phyloP scores from a whole-genome alignment of 1,140 invertebrate genomes.

The Drosophila pachea region DNA sequence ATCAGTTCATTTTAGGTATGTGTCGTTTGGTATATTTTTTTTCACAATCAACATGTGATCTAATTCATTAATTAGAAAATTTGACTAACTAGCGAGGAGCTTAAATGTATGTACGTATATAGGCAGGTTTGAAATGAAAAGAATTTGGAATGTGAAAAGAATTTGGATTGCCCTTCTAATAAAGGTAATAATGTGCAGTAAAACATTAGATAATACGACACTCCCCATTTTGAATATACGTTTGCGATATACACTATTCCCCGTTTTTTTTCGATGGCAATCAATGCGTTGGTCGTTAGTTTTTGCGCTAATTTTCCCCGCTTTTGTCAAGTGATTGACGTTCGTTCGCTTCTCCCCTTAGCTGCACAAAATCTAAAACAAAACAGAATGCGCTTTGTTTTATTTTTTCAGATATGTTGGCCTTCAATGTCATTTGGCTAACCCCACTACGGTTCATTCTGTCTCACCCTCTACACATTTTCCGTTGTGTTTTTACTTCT shows the following conservation, averaged over 20 bases:
- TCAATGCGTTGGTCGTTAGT: conserved; percentile 32
- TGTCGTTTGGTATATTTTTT: conserved; percentile 29
- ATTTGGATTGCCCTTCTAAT: too few species aligned
- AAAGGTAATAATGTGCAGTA: too few species aligned
- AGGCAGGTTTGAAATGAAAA: too few species aligned
- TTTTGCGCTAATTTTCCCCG: conserved; percentile 34
- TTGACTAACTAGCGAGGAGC: too few species aligned
- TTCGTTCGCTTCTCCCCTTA: conserved; percentile 32
- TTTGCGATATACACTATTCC: conserved; percentile 18
- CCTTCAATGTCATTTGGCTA: conserved; percentile 63
- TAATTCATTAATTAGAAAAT: too few species aligned
- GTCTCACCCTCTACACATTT: conserved; percentile 4
- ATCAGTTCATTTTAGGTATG: not conserved
- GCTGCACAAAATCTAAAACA: conserved; percentile 51
- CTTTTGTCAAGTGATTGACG: conserved; percentile 64
- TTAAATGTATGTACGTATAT: too few species aligned
- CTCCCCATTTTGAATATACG: conserved; percentile 17
- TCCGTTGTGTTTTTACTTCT: not conserved
- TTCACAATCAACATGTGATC: too few species aligned
- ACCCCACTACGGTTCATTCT: conserved; percentile 8
- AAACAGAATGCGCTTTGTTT: conserved; percentile 57
- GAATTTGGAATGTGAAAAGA: too few species aligned
- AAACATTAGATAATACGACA: conserved; percentile 6
- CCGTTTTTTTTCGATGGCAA: conserved; percentile 19
- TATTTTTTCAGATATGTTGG: conserved; percentile 37